These are phyloP conservation scores for Osmoderma eremita DNA, from an alignment of 2,888 invertebrate species.

Conservation along the genomic window DNA sequence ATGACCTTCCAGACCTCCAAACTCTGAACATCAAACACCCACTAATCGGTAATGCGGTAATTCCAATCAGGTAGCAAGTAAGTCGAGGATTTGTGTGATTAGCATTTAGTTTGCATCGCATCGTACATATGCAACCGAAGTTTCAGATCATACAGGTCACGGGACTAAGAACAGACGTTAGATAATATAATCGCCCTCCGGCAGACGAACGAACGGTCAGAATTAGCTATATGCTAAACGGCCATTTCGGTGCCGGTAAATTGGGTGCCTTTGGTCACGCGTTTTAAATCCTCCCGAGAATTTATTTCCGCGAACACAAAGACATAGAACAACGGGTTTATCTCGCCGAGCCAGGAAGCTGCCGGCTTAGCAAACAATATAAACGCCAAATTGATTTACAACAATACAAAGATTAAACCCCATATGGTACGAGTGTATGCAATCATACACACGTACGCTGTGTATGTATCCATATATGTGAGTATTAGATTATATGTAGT, in stretches of 20 bases:
- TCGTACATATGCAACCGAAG: too few species aligned
- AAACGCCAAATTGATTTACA: conserved; percentile 38
- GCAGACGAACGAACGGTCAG: conserved; percentile 2
- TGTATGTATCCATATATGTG: background rate
- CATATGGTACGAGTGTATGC: conserved; percentile 3
- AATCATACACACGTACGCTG: background rate
- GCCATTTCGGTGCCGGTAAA: conserved; percentile 32
- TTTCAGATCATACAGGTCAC: conserved; percentile 4
- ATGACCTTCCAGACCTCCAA: too few species aligned
- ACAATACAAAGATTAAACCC: conserved; percentile 35
- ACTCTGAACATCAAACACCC: too few species aligned
- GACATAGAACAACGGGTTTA: conserved; percentile 33
- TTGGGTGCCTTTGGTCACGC: conserved; percentile 32
- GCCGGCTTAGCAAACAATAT: conserved; percentile 35
- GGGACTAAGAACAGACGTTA: background rate
- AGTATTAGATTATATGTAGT: background rate
- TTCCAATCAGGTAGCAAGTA: too few species aligned
- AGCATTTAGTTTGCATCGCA: too few species aligned
- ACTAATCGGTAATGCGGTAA: too few species aligned
- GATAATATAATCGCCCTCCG: conserved; percentile 26
- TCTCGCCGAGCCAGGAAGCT: conserved; percentile 32
- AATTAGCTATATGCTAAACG: conserved; percentile 26
- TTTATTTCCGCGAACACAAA: conserved; percentile 30
- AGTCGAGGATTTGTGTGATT: too few species aligned
- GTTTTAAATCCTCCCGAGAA: conserved; percentile 20